phyloP scores from a whole-genome alignment of 2,888 invertebrate species.

The Drosophila borealis region DNA sequence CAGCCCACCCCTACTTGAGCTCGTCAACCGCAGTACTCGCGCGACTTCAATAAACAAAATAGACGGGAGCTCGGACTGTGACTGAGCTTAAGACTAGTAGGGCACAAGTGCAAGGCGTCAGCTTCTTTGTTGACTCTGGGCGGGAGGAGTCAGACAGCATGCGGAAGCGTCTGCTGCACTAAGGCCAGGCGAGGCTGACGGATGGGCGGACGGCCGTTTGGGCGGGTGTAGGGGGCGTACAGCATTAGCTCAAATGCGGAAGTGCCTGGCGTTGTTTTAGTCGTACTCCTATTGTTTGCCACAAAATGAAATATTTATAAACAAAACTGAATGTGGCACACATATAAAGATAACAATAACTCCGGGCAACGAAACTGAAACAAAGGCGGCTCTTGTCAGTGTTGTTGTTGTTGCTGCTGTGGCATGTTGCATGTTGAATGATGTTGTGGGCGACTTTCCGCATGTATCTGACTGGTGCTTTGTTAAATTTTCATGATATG shows the following conservation, averaged over 20 bases:
- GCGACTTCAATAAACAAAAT: slow-evolving; percentile 65
- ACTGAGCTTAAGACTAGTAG: slow-evolving; percentile 32
- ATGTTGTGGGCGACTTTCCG: slow-evolving; percentile 12
- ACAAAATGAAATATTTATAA: slow-evolving; percentile 70
- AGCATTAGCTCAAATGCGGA: slow-evolving; percentile 57
- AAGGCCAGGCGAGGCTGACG: slow-evolving; percentile 2
- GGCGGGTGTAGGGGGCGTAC: not conserved
- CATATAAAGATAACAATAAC: slow-evolving; percentile 57
- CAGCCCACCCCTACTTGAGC: slow-evolving; percentile 50
- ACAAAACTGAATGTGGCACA: slow-evolving; percentile 75
- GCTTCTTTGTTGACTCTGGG: slow-evolving; percentile 27
- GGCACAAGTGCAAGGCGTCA: slow-evolving; percentile 51
- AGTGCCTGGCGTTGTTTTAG: slow-evolving; percentile 57
- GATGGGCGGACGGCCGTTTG: not conserved
- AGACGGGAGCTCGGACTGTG: slow-evolving; percentile 25
- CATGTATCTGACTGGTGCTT: slow-evolving; percentile 20
- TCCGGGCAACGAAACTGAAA: slow-evolving; percentile 34
- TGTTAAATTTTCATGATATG: slow-evolving; percentile 5
- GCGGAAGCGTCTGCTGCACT: slow-evolving; percentile 50
- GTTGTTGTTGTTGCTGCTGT: slow-evolving; percentile 15
- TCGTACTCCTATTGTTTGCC: slow-evolving; percentile 64
- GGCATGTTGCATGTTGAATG: slow-evolving; percentile 11
- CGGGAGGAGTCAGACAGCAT: slow-evolving; percentile 33
- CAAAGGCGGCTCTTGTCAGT: slow-evolving; percentile 26
- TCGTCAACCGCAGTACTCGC: slow-evolving; percentile 34